phyloP scores from a whole-genome alignment of 37 sponge, comb jelly and placozoan genomes.

The Aplysina aerophoba region DNA sequence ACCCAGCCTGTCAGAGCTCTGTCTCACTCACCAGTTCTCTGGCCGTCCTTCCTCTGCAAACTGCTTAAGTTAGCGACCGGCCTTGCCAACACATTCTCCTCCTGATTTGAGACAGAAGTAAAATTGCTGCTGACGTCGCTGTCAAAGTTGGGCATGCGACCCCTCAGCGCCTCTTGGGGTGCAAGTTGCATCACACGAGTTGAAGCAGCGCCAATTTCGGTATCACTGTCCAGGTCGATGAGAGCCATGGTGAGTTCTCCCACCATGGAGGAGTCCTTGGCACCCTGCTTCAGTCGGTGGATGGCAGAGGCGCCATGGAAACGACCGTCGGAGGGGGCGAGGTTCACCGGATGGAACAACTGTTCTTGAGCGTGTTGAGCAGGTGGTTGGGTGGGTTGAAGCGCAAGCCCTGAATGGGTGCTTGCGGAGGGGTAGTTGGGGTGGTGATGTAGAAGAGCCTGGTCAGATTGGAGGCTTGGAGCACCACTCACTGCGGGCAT shows the following conservation, averaged over 20 bases:
- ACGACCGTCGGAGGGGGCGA: too few relatives aligned
- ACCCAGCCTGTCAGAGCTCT: too few relatives aligned
- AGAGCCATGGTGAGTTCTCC: slow-evolving; percentile 30
- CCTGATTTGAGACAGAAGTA: slow-evolving; percentile 12
- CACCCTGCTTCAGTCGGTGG: not conserved
- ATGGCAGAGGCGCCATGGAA: too few relatives aligned
- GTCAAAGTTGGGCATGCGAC: slow-evolving; percentile 20
- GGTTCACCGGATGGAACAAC: not conserved
- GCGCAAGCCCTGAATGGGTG: not conserved
- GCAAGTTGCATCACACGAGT: not conserved
- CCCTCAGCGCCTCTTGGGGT: too few relatives aligned
- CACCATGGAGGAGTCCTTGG: not conserved
- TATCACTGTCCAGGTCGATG: slow-evolving; percentile 23
- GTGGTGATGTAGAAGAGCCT: too few relatives aligned
- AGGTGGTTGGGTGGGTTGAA: too few relatives aligned
- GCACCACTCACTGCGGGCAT: not conserved
- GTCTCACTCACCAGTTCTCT: slow-evolving; percentile 6
- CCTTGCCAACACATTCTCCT: not conserved
- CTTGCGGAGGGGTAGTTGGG: not conserved
- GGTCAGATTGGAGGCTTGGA: not conserved
- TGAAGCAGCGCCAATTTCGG: not conserved
- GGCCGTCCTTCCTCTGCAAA: slow-evolving; percentile 12
- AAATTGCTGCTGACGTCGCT: slow-evolving; percentile 34
- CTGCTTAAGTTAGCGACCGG: not conserved
- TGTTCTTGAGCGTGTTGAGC: not conserved